phyloP scores from a whole-genome alignment of 2,888 invertebrate genomes.

The Tubulanus polymorphus region DNA sequence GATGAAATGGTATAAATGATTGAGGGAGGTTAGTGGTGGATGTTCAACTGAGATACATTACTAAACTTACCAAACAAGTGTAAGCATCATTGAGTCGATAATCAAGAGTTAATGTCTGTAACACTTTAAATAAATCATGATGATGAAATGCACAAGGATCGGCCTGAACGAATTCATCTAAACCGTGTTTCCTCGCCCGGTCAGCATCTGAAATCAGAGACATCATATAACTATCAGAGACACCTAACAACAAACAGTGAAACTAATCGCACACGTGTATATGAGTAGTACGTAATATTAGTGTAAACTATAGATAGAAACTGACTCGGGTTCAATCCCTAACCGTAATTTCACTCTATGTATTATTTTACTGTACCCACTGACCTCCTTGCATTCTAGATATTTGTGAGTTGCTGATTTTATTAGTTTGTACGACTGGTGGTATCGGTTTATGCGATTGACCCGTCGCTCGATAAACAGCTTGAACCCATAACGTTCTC shows the following conservation, averaged over 20 bases:
- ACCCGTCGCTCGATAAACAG: constrained; percentile 98
- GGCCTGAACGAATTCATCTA: constrained; percentile 99
- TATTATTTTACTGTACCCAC: too few relatives aligned
- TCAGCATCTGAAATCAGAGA: constrained; percentile 70
- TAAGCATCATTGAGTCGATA: constrained; percentile 97
- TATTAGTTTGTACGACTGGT: constrained; percentile 65
- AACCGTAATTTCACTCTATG: too few relatives aligned
- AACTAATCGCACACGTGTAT: not conserved
- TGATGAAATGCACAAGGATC: constrained; percentile 98
- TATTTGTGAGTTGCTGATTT: constrained; percentile 70
- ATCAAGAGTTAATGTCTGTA: constrained; percentile 90
- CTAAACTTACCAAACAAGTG: constrained; percentile 88
- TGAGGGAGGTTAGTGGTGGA: too few relatives aligned
- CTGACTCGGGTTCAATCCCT: too few relatives aligned
- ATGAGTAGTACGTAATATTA: too few relatives aligned
- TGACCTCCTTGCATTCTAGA: constrained; percentile 86
- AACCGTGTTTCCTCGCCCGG: constrained; percentile 91
- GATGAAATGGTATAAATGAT: too few relatives aligned
- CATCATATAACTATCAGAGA: not conserved
- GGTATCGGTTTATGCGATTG: constrained; percentile 99
- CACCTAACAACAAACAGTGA: not conserved
- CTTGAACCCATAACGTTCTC: constrained; percentile 98
- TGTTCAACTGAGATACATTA: too few relatives aligned
- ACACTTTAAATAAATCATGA: constrained; percentile 81
- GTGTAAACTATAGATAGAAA: too few relatives aligned